Base-by-base conservation (phyloP, 1,140 invertebrate genomes). In the Zaprionus vittiger region DNA sequence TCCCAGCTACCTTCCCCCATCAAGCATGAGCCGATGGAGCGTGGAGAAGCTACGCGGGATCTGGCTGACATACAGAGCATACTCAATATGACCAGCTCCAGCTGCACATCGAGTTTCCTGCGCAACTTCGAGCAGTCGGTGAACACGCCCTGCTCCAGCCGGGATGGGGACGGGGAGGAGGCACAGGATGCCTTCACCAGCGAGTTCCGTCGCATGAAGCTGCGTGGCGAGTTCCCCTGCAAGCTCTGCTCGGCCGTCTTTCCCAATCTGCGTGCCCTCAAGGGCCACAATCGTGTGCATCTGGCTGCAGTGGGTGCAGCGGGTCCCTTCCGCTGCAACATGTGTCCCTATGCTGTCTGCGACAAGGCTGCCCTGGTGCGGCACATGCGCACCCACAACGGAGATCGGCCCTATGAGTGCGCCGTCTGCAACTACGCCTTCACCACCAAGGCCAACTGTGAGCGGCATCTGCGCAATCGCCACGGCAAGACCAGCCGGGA, bases 391-490 rank as follows among this genome's bases (percentile, higher is more conserved):
- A 97, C 96, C 3, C 98, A 99, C 93, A 99, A 98, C 89, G 98
- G 98, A 0, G 98, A 99, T 83, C 94, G 98, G 5, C 98, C 98
- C 0, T 99, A 98, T 87, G 97, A 99, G 90, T 99, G 98, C 89
- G 95, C 96, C 1, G 95, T 99, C 2, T 99, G 98, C 93, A 97
- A 98, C 81, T 99, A 97, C 82, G 97, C 98, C 1, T 99, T 99
- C 93, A 99, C 98, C 2, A 99, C 98, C 0, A 99, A 99, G 93
- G 95, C 97, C 0, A 98, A 98, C 81, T 98, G 97, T 86, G 97
- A 98, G 92, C 93, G 97, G 1, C 97, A 99, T 94, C 94, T 99
- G 91, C 94, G 98, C 89, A 97, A 99, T 94, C 94, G 97, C 2
- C 98, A 99, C 89, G 95, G 96, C 97, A 98, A 94, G 94, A 95